Evolutionary conservation across 1,140 invertebrate species (phyloP), one percentile per base, ranked within the genome.

Genomic region (Bombus waltoni): DNA sequence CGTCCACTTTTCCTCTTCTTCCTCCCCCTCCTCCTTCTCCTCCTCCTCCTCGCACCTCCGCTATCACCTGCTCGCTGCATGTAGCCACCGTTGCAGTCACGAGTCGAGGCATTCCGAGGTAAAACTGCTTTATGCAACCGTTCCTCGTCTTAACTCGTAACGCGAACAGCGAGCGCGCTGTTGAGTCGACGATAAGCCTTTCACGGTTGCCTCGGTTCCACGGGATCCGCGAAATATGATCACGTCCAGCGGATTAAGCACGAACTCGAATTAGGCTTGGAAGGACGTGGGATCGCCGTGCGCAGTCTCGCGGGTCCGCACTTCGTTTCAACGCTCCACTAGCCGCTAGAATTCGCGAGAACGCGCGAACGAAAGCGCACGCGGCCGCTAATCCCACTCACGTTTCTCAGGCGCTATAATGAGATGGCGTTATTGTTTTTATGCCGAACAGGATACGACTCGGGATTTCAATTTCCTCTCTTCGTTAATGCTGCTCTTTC

Each of bases 181-280:
- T 89, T 77, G 47, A 76, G 57, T 75, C 77, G 65, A 44, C 87
- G 84, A 89, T 88, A 79, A 89, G 88, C 85, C 74, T 89, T 82
- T 84, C 88, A 71, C 81, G 70, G 81, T 80, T 77, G 87, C 73
- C 88, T 87, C 76, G 83, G 81, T 71, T 81, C 79, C 85, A 87
- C 74, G 83, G 74, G 81, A 90, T 81, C 88, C 85, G 68, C 89
- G 88, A 90, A 84, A 89, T 90, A 90, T 84, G 89, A 89, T 85
- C 88, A 66, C 79, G 82, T 82, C 81, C 86, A 77, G 59, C 65
- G 88, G 89, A 90, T 90, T 89, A 89, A 89, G 81, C 73, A 57
- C 76, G 53, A 84, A 76, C 75, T 59, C 70, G 87, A 86, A 88
- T 88, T 86, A 88, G 82, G 35, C 32, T 28, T 25, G 83, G 38